Evolutionary conservation across 2,113 vertebrate species (phyloP), one percentile per base, ranked within the genome.

Genomic region (Entomyzon cyanotis): DNA sequence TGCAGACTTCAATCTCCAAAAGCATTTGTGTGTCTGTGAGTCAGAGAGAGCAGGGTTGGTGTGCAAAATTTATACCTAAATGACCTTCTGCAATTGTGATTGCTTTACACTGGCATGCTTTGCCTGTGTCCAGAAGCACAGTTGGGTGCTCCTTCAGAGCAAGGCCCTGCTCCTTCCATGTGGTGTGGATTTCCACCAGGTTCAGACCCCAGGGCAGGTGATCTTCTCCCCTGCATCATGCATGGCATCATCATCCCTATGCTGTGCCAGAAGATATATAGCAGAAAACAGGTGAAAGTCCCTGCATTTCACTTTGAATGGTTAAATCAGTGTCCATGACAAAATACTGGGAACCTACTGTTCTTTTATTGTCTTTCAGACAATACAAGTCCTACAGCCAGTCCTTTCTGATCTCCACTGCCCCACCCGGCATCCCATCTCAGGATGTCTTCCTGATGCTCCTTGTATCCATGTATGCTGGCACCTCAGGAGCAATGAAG

Each of bases 401-500:
- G 30, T 37, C 15, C 55, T 68, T 82, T 56, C 62, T 62, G 27
- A 79, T 13, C 21, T 89, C 33, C 31, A 33, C 27, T 3, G 1
- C 52, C 41, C 33, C n/a, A 69, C 15, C 15, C 44, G 63, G 55
- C 24, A 63, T 68, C 35, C 11, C 50, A 42, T 50, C 12, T 35
- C 11, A 20, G 22, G 16, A 47, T 46, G 59, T 18, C 30, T 87
- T 19, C 21, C 39, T 60, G 27, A 18, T 53, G 25, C 12, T 89
- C 39, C 24, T 58, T 3, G 1, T 22, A 14, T 41, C 46, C 37
- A 25, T 1, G 2, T 3, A 41, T 37, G n/a, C 41, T 62, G 10
- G 35, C 24, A 10, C 56, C 42, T 56, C 15, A 12, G 35, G 20
- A 89, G 12, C 4, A 1, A 11, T 0, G 2, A 77, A n/a, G 15